Percentiles rank a stretch among this genome's conserved stretches.
phyloP scores from a whole-genome alignment of 2,113 vertebrate species.

The Taurulus bubalis region DNA sequence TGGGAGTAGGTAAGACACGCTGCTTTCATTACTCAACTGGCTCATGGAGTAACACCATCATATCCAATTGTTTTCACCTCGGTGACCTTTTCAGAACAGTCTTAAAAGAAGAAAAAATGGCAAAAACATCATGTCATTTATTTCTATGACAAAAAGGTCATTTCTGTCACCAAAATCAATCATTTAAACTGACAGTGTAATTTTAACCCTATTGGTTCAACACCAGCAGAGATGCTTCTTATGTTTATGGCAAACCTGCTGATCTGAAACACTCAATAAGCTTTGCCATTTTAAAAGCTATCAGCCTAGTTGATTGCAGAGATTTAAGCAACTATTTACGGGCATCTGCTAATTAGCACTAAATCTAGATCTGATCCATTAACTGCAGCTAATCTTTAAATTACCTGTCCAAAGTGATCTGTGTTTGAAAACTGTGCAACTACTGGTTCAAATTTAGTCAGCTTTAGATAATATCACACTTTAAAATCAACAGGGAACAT shows the following conservation, averaged over 20 bases:
- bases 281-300: constrained; percentile 51
- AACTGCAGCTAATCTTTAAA: constrained; percentile 67
- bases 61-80: constrained; percentile 62
- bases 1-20: constrained; percentile 10
- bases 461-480: constrained; percentile 47
- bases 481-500: constrained; percentile 34
- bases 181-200: constrained; percentile 53
- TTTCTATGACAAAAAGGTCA: constrained; percentile 68
- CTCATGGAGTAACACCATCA: constrained; percentile 24
- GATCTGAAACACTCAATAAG: constrained; percentile 36
- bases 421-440: constrained; percentile 30
- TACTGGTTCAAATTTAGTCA: neutral
- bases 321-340: constrained; percentile 70
- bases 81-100: constrained; percentile 61
- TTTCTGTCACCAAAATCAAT: constrained; percentile 62
- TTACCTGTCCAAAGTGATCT: constrained; percentile 63
- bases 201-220: constrained; percentile 38
- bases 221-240: constrained; percentile 26
- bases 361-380: constrained; percentile 72
- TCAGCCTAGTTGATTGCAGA: constrained; percentile 42
- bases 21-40: constrained; percentile 37
- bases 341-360: constrained; percentile 65
- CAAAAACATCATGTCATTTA: constrained; percentile 53
- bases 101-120: constrained; percentile 43
- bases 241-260: constrained; percentile 32